Base-by-base conservation (phyloP, 1,140 invertebrate species). In the Heliothis subflexa region DNA sequence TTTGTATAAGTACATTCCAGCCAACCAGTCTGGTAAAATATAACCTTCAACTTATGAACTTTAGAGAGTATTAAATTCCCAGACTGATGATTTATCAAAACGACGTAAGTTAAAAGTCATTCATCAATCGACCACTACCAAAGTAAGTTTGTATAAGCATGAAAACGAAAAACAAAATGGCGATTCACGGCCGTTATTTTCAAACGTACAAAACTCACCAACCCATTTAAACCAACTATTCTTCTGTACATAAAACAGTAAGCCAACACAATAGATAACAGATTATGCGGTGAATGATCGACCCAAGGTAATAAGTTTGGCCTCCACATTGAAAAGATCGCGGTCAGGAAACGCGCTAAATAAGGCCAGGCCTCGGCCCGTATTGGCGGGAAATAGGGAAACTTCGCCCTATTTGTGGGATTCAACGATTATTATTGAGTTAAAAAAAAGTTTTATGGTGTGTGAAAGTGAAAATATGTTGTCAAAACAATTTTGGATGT, bases 321-420 rank as follows among this genome's bases (percentile, higher is more conserved):
- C 74, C 49, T 75, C 45, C 40, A 78, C 61, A 79, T 57, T 81
- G 79, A 85, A 82, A 80, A 82, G 45, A 80, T 78, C 57, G 81
- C 66, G 76, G 81, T 80, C 79, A 82, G 81, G 80, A 84, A 84
- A 87, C 72, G 78, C 66, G 82, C 79, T 21, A 68, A 59, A 82
- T 79, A 86, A 87, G 83, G 79, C 61, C 78, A 76, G 74, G 64
- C 12, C 21, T 49, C 40, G 66, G 16, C 61, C 45, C 78, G 47
- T 78, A 84, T 84, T 81, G 78, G 57, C 40, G 49, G 77, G 79
- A 79, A 85, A 77, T 59, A 72, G 73, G 66, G 52, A 66, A 75
- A 71, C 59, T 55, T 71, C 68, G 11, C 21, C 16, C 54, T 83
- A 80, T 78, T 81, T 80, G 79, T 70, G 80, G 52, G 40, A 28